Conservation (phyloP, 1,140 invertebrate genomes). For the Bathynomus jamesi region DNA sequence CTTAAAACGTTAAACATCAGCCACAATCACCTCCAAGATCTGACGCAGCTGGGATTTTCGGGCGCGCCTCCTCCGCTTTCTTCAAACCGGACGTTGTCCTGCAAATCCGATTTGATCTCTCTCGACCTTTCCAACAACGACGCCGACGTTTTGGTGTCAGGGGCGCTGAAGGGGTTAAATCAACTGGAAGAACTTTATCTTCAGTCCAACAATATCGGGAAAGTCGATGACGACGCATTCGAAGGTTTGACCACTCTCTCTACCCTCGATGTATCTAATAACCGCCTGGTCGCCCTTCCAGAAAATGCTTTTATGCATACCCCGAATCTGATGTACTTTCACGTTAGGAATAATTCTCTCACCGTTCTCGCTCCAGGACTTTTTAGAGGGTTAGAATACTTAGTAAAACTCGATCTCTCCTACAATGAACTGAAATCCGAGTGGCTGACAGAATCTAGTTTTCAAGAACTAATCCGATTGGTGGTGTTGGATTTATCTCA, state of each 20-base stretch:
- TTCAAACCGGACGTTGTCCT: not conserved
- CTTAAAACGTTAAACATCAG: conserved; percentile 71
- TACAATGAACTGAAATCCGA: conserved; percentile 44
- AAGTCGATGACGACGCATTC: conserved; percentile 37
- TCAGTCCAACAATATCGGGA: conserved; percentile 56
- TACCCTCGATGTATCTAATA: conserved; percentile 70
- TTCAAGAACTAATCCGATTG: conserved; percentile 74
- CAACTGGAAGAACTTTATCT: conserved; percentile 57
- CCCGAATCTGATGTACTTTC: conserved; percentile 62
- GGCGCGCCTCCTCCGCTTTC: conserved; percentile 54
- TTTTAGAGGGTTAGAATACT: conserved; percentile 63
- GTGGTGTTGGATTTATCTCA: conserved; percentile 75
- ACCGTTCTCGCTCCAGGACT: conserved; percentile 74
- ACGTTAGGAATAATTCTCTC: conserved; percentile 56
- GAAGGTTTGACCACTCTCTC: conserved; percentile 42
- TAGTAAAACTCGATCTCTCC: conserved; percentile 62
- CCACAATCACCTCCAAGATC: conserved; percentile 64
- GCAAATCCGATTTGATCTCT: conserved; percentile 62
- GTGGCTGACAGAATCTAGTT: conserved; percentile 56
- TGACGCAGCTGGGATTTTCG: conserved; percentile 66
- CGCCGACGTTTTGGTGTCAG: conserved; percentile 52
- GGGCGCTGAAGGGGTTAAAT: conserved; percentile 57
- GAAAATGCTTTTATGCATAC: conserved; percentile 51
- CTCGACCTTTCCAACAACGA: conserved; percentile 59
- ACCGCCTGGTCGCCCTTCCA: conserved; percentile 62